Percentiles rank a stretch among this genome's conserved stretches.
These are phyloP conservation scores for Gobius niger DNA, from an alignment of 2,113 vertebrate species.

Conservation along the genomic window DNA sequence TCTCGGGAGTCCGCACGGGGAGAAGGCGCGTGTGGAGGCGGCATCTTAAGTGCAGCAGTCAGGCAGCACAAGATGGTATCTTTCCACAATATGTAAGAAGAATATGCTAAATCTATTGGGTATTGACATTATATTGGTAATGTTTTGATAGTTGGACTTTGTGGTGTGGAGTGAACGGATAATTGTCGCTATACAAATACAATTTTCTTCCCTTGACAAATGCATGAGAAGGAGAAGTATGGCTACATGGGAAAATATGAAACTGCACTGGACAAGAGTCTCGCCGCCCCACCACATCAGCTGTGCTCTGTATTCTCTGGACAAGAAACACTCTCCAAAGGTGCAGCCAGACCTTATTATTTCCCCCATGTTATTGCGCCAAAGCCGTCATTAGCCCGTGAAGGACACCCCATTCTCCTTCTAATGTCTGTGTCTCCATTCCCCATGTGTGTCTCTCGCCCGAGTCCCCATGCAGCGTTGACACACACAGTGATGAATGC, in stretches of 20 bases:
- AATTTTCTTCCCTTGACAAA: too few species aligned
- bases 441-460: slow-evolving; percentile 25
- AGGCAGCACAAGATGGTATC: slow-evolving; percentile 12
- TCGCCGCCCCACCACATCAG: slow-evolving; percentile 12
- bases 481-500: slow-evolving; percentile 49
- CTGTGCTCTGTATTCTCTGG: slow-evolving; percentile 18
- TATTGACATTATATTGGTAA: neutral
- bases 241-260: too few species aligned
- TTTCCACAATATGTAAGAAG: slow-evolving; percentile 7
- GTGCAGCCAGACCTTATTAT: slow-evolving; percentile 28
- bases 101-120: neutral
- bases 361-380: slow-evolving; percentile 28
- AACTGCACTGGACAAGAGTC: too few species aligned
- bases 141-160: too few species aligned
- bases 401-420: slow-evolving; percentile 33
- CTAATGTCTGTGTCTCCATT: slow-evolving; percentile 23
- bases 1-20: slow-evolving; percentile 30
- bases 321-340: slow-evolving; percentile 17
- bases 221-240: too few species aligned
- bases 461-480: slow-evolving; percentile 6
- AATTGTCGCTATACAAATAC: too few species aligned
- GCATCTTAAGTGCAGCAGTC: slow-evolving; percentile 30
- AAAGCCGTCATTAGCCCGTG: slow-evolving; percentile 37
- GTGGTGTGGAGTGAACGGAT: too few species aligned
- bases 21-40: slow-evolving; percentile 22